Evolutionary conservation across 2,888 invertebrate species (phyloP), one percentile per base, ranked within the genome.

Genomic region (Lochmaea crataegi): DNA sequence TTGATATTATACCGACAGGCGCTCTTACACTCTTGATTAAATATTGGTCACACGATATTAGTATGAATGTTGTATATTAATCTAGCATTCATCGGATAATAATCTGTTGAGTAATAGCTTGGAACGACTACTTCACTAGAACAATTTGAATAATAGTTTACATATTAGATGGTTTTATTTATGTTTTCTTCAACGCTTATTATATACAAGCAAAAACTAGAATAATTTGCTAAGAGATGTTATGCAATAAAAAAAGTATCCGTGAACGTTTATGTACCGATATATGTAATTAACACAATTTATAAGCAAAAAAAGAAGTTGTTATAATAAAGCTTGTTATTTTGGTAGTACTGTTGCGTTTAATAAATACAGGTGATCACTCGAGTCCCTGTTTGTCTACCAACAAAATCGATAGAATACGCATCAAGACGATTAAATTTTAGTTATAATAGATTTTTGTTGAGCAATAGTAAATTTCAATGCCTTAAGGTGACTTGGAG

Each of bases 71-170:
- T 7, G 9, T 38, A 48, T 14, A 6, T 48, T n/a, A 48, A 48
- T 48, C 14, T 14, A 11, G 14, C 14, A 9, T 45, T 48, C 48
- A 12, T 48, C n/a, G n/a, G 2, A 14, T 6, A n/a, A 48, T 48
- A 48, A n/a, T 48, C 48, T 53, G 53, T 53, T 53, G 0, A 53
- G 18, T 53, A 53, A 53, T 18, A 11, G 18, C 53, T 53, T 9
- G 18, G 7, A 16, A 16, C 18, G 32, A 38, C 32, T 53, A 53
- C 16, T 53, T 53, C 48, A 53, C 18, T 18, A 16, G 0, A 18
- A 53, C 16, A 53, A 53, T 53, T 53, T 53, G 18, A 53, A 53
- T 53, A 18, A 9, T 51, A n/a, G 51, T 51, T 51, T 51, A 16
- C 16, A 51, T 51, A 51, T 45, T 16, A 53, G 18, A 18, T 53